These are phyloP conservation scores for Pheosia tremula DNA, from an alignment of 2,888 invertebrate genomes.

Conservation along the genomic window DNA sequence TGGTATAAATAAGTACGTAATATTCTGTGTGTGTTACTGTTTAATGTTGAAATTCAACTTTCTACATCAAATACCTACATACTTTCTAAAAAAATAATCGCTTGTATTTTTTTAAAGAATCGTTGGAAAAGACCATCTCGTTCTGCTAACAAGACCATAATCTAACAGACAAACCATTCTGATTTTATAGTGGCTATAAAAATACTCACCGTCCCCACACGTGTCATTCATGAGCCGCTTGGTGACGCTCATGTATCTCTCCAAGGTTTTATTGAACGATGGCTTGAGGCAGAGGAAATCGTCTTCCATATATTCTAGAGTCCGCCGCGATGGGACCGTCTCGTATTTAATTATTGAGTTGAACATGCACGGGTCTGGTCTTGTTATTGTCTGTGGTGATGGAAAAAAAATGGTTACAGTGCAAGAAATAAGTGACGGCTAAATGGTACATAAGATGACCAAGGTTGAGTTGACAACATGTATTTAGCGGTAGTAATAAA, in stretches of 20 bases:
- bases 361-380: slow-evolving; percentile 68
- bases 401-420: neutral
- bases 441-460: neutral
- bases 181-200: neutral
- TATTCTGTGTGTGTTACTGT: too few relatives aligned
- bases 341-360: slow-evolving; percentile 76
- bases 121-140: too few relatives aligned
- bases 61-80: too few relatives aligned
- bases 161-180: too few relatives aligned
- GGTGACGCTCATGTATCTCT: slow-evolving; percentile 72
- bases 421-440: neutral
- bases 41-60: too few relatives aligned
- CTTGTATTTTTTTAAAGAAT: too few relatives aligned
- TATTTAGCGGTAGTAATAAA: too few relatives aligned
- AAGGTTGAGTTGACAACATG: too few relatives aligned
- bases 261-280: slow-evolving; percentile 64
- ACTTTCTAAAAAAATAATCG: too few relatives aligned
- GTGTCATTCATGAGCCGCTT: slow-evolving; percentile 61
- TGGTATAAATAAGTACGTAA: too few relatives aligned
- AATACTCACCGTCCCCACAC: slow-evolving; percentile 60
- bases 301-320: slow-evolving; percentile 63
- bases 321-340: slow-evolving; percentile 58
- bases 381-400: slow-evolving; percentile 49
- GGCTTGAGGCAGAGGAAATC: slow-evolving; percentile 69
- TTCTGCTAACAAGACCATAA: too few relatives aligned